A percentile compares a stretch with the other conserved stretches of the same genome.
Evolutionary conservation across 2,888 invertebrate genomes (phyloP).

Genomic region (Trachelus iudaicus): DNA sequence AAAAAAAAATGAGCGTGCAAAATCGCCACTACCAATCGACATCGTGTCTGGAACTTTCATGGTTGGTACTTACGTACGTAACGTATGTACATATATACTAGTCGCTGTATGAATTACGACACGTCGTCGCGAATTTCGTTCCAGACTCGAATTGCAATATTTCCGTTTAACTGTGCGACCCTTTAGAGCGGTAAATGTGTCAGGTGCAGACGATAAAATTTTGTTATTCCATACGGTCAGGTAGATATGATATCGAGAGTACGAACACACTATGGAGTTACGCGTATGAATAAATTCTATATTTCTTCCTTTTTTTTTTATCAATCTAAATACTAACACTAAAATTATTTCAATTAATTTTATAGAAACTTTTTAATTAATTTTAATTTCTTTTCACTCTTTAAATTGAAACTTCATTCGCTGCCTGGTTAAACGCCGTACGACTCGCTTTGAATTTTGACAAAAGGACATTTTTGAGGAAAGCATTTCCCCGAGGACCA

Average conservation of each 20-base stretch:
- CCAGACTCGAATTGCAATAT: not conserved
- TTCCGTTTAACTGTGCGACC: not conserved
- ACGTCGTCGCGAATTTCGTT: not conserved
- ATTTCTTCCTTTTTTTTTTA: not conserved
- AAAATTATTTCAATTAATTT: not conserved
- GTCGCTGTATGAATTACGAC: not conserved
- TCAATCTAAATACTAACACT: not conserved
- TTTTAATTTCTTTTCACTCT: not conserved
- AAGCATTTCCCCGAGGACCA: slow-evolving; percentile 11
- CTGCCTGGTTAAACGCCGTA: not conserved
- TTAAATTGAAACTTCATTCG: not conserved
- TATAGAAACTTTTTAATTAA: not conserved
- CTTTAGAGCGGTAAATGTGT: not conserved
- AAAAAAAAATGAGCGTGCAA: not conserved
- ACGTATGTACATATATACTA: not conserved
- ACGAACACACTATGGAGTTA: not conserved
- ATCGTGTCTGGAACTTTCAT: not conserved
- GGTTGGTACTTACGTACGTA: not conserved
- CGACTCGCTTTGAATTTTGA: not conserved
- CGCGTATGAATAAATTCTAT: not conserved
- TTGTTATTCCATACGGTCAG: not conserved
- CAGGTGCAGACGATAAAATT: not conserved
- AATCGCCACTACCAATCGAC: not conserved
- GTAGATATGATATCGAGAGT: not conserved
- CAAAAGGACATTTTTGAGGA: not conserved